Percentiles rank a stretch among this genome's conserved stretches.
These are phyloP conservation scores for Papilio helenus DNA, from an alignment of 1,140 invertebrate species.

Conservation along the genomic window DNA sequence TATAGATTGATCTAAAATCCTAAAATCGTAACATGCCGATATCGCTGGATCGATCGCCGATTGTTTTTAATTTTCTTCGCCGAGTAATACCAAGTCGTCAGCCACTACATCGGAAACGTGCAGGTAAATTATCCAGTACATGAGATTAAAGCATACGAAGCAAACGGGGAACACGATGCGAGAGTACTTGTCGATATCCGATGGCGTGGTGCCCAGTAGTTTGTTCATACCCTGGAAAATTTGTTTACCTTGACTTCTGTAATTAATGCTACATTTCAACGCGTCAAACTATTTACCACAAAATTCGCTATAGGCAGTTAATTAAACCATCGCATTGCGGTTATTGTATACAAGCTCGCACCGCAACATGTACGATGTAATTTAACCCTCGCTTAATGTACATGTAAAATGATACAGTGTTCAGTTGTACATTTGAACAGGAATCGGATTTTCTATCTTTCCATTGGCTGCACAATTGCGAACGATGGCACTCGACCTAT, in stretches of 20 bases:
- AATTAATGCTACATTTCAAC: conserved; percentile 40
- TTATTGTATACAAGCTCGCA: conserved; percentile 32
- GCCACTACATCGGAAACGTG: conserved; percentile 98
- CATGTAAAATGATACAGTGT: background rate
- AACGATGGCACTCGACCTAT: conserved; percentile 22
- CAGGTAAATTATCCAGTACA: conserved; percentile 99
- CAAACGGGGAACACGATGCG: conserved; percentile 97
- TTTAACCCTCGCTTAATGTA: conserved; percentile 18
- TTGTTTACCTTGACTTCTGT: conserved; percentile 51
- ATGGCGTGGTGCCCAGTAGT: conserved; percentile 94
- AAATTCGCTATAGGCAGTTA: conserved; percentile 26
- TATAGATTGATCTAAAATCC: conserved; percentile 30
- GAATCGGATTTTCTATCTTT: conserved; percentile 31
- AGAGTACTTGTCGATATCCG: conserved; percentile 98
- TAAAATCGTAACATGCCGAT: conserved; percentile 5
- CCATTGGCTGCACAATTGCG: conserved; percentile 28
- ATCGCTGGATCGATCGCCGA: background rate
- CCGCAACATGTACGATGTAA: conserved; percentile 14
- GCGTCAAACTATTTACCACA: conserved; percentile 1
- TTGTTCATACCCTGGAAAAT: conserved; percentile 90
- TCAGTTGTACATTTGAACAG: conserved; percentile 12
- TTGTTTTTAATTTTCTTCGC: conserved; percentile 88
- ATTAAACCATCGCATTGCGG: conserved; percentile 38
- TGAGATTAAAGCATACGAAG: conserved; percentile 98
- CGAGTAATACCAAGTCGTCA: conserved; percentile 93